Conservation (phyloP, 2,113 vertebrate genomes). For the Neotragus moschatus region DNA sequence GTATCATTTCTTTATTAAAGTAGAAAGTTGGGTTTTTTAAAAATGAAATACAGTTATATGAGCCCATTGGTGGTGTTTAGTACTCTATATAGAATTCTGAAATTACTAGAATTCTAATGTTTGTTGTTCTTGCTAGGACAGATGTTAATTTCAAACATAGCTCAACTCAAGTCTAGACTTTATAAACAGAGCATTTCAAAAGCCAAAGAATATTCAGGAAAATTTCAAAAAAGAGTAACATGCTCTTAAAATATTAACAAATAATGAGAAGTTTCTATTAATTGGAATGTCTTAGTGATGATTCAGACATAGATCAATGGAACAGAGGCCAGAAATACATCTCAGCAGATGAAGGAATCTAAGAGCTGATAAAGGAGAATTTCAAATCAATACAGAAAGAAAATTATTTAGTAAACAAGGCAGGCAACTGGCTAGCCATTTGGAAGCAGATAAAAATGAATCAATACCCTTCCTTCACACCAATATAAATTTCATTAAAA, state of each 20-base stretch:
- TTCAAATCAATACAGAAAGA: neutral
- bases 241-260: neutral
- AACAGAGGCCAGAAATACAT: neutral
- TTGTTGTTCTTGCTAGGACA: neutral
- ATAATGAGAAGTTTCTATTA: neutral
- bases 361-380: neutral
- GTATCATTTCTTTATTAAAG: neutral
- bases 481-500: neutral
- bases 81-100: neutral
- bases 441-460: neutral
- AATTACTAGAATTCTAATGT: neutral
- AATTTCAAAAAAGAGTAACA: neutral
- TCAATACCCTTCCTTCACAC: neutral
- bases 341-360: neutral
- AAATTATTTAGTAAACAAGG: neutral
- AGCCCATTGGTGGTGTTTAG: neutral
- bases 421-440: neutral
- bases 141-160: neutral
- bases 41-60: neutral
- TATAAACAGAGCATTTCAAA: neutral
- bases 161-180: neutral
- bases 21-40: neutral
- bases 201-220: neutral
- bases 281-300: neutral
- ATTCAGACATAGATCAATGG: neutral